Conservation (phyloP, 2,888 invertebrate genomes). For the Plebejus melissa region DNA sequence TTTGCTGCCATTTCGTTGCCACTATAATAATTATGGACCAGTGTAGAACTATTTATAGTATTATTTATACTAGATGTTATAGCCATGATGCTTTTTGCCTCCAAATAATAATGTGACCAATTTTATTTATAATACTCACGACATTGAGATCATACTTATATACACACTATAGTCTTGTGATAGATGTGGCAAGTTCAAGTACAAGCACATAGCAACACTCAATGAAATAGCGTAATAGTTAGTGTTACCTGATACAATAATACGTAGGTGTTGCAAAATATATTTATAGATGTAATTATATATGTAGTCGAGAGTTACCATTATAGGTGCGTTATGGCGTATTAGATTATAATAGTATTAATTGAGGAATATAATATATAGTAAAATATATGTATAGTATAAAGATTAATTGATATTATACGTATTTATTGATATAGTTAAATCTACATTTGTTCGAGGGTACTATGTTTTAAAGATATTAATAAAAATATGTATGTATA, state of each 20-base stretch:
- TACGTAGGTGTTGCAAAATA: conserved; percentile 21
- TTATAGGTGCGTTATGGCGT: conserved; percentile 11
- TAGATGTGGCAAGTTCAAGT: neutral
- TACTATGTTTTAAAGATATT: neutral
- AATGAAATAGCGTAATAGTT: neutral
- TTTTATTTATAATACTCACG: neutral
- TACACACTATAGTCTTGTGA: neutral
- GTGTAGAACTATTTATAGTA: neutral
- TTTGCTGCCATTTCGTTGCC: conserved; percentile 20
- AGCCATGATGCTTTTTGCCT: neutral
- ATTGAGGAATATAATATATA: neutral
- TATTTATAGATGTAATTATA: conserved; percentile 24
- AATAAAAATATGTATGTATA: neutral
- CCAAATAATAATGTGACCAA: neutral
- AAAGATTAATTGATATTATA: neutral
- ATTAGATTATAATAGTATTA: conserved; percentile 4
- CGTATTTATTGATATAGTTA: conserved; percentile 13
- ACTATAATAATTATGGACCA: conserved; percentile 8
- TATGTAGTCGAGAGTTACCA: conserved; percentile 24
- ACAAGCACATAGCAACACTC: neutral
- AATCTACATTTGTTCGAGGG: neutral
- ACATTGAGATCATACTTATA: neutral
- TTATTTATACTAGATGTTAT: neutral
- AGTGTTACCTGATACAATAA: conserved; percentile 16
- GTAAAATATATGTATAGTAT: neutral